Conservation (phyloP, 2,888 invertebrate genomes). For the Tipula unca region DNA sequence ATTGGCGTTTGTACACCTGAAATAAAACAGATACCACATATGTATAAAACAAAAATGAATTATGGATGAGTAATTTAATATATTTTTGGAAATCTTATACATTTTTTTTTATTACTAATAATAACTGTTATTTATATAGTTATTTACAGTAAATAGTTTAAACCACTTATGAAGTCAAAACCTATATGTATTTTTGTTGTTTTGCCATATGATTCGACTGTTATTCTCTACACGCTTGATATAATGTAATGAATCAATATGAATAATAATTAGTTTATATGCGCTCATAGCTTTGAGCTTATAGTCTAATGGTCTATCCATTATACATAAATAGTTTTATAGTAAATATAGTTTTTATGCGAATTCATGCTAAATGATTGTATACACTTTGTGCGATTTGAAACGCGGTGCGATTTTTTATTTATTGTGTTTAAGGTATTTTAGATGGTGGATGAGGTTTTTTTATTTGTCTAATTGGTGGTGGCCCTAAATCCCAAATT, state of each 20-base stretch:
- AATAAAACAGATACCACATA: conserved; percentile 26
- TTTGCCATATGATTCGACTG: background rate
- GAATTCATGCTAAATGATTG: background rate
- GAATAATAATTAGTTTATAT: background rate
- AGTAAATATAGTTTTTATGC: background rate
- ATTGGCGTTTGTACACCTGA: conserved; percentile 69
- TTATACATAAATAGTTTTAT: background rate
- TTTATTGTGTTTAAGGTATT: background rate
- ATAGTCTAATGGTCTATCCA: background rate
- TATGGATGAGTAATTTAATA: background rate
- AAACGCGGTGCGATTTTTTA: too few species aligned
- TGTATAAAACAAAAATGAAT: background rate
- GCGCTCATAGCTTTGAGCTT: background rate
- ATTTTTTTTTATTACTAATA: background rate
- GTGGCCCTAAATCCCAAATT: background rate
- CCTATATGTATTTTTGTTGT: background rate
- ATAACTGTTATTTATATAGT: background rate
- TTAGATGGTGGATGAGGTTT: background rate
- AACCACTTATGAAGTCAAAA: background rate
- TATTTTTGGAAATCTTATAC: background rate
- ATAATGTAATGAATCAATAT: background rate
- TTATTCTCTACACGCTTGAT: background rate
- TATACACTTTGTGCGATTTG: background rate
- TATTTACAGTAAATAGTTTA: background rate
- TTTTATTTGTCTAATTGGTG: too few species aligned